Conservation (phyloP, 2,888 invertebrate genomes). For the Temnothorax ravouxi region DNA sequence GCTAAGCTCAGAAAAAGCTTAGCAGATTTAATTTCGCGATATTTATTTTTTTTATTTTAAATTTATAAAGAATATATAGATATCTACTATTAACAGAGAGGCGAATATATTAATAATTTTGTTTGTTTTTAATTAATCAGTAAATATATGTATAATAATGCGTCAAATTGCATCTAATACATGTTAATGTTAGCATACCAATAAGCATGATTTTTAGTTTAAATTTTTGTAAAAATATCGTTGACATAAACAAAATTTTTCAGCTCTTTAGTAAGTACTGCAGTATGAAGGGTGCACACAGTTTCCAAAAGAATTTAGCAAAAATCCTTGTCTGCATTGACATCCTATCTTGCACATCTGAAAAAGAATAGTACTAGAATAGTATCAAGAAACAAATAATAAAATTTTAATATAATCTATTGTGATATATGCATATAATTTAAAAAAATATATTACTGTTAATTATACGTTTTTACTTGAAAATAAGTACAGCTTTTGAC, state of each 20-base stretch:
- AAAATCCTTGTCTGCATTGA: slow-evolving; percentile 37
- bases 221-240: background rate
- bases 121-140: background rate
- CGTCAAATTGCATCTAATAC: background rate
- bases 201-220: too few species aligned
- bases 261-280: background rate
- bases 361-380: slow-evolving; percentile 24
- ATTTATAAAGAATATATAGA: background rate
- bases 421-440: background rate
- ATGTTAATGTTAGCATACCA: too few species aligned
- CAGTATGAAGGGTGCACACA: slow-evolving; percentile 49
- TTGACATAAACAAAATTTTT: background rate
- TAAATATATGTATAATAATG: background rate
- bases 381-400: background rate
- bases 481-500: background rate
- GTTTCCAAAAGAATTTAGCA: background rate
- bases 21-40: too few species aligned
- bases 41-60: background rate
- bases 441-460: background rate
- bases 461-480: background rate
- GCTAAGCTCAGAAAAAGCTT: too few species aligned
- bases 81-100: background rate
- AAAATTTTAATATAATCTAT: background rate
- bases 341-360: slow-evolving; percentile 65
- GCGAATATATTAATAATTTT: background rate